Evolutionary conservation across 2,797 vertebrate genomes (phyloP).

Genomic region (Acanthiza pusilla): DNA sequence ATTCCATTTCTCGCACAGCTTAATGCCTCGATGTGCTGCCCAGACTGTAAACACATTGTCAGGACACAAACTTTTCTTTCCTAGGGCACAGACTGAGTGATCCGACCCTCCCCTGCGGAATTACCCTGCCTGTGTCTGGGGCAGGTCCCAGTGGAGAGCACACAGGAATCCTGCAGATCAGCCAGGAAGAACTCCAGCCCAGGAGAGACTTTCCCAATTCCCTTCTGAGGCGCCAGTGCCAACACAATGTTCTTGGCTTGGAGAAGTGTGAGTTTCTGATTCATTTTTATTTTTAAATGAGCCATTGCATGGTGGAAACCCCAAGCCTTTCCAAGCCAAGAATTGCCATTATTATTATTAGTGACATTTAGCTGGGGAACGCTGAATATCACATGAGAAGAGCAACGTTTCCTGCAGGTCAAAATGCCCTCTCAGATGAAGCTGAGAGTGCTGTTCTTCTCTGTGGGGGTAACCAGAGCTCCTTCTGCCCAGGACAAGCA

Average conservation of each 20-base stretch:
- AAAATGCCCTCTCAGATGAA: background rate
- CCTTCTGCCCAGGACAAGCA: background rate
- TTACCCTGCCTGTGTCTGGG: constrained; percentile 4
- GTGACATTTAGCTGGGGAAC: background rate
- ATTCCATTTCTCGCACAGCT: background rate
- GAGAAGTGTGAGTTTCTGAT: constrained; percentile 22
- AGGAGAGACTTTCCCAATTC: constrained; percentile 36
- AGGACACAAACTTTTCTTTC: background rate
- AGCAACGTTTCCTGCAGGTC: background rate
- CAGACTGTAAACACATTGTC: background rate
- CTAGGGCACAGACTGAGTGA: background rate
- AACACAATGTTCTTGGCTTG: constrained; percentile 20
- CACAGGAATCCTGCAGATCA: constrained; percentile 10
- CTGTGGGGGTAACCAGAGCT: background rate
- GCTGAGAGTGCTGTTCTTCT: background rate
- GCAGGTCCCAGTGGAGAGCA: constrained; percentile 1
- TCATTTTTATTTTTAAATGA: constrained; percentile 41
- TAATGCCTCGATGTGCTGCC: background rate
- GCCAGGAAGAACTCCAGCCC: constrained; percentile 39
- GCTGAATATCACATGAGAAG: background rate
- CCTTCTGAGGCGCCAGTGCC: background rate
- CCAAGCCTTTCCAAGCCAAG: background rate
- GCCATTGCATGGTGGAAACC: background rate
- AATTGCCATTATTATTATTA: background rate
- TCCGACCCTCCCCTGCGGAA: background rate